These are phyloP conservation scores for Smutsia temminckii DNA, from an alignment of 2,797 vertebrate species.

Conservation along the genomic window DNA sequence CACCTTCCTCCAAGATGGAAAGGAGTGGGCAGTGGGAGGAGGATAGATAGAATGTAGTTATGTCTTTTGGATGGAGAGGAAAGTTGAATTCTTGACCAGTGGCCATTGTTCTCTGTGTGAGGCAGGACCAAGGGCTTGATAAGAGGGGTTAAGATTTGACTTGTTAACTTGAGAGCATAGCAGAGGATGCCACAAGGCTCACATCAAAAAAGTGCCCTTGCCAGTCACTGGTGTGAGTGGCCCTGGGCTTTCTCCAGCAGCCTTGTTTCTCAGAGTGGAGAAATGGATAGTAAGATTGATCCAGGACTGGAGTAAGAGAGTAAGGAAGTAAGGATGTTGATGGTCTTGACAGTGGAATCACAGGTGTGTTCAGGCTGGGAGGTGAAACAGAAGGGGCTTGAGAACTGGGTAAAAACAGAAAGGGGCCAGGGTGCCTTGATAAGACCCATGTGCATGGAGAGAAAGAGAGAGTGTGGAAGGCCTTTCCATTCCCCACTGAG, in stretches of 20 bases:
- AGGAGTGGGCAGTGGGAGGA: background rate
- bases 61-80: background rate
- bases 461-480: no score
- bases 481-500: background rate
- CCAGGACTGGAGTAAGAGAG: background rate
- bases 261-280: background rate
- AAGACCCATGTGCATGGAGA: background rate
- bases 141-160: no score
- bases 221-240: background rate
- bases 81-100: background rate
- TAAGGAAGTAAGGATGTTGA: background rate
- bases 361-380: background rate
- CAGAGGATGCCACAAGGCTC: background rate
- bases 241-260: background rate
- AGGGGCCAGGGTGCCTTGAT: background rate
- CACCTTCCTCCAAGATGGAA: background rate
- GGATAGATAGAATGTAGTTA: background rate
- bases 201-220: background rate
- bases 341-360: background rate
- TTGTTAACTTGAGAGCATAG: background rate
- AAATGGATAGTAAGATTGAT: background rate
- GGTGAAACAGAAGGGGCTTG: background rate
- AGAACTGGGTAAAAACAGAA: background rate
- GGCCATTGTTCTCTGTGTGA: background rate
- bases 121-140: background rate